A percentile compares a stretch with the other conserved stretches of the same genome.
These are phyloP conservation scores for Gyps fulvus DNA, from an alignment of 2,113 vertebrate genomes.

Conservation along the genomic window DNA sequence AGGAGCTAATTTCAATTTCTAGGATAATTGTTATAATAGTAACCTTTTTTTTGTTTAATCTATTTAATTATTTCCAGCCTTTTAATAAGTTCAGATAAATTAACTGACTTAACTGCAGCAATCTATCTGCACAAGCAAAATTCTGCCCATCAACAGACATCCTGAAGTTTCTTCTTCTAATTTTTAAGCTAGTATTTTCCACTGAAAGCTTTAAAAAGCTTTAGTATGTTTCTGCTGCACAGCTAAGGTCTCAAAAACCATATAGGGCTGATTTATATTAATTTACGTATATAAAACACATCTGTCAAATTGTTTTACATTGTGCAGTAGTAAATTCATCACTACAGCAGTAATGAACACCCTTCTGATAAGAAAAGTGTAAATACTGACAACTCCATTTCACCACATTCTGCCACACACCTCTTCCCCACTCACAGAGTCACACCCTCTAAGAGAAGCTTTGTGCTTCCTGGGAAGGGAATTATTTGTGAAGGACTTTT, in stretches of 20 bases:
- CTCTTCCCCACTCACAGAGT: neutral
- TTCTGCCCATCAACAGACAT: neutral
- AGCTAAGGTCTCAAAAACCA: neutral
- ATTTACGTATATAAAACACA: neutral
- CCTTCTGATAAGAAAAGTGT: neutral
- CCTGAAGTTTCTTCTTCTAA: neutral
- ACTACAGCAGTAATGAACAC: neutral
- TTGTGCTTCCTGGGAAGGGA: neutral
- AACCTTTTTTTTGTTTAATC: neutral
- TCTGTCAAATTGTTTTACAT: neutral
- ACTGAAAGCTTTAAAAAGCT: neutral
- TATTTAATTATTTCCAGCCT: neutral
- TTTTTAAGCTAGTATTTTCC: neutral
- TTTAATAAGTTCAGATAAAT: conserved; percentile 19
- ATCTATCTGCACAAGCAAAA: neutral
- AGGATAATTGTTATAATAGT: neutral
- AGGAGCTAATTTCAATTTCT: neutral
- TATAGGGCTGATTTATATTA: neutral
- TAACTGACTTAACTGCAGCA: neutral
- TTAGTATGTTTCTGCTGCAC: neutral
- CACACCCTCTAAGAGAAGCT: neutral
- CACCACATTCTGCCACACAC: neutral
- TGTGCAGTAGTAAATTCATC: neutral
- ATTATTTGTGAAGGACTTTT: neutral
- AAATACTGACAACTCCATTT: neutral